These are phyloP conservation scores for Gnatocerus cornutus DNA, from an alignment of 2,888 invertebrate genomes.

Conservation along the genomic window DNA sequence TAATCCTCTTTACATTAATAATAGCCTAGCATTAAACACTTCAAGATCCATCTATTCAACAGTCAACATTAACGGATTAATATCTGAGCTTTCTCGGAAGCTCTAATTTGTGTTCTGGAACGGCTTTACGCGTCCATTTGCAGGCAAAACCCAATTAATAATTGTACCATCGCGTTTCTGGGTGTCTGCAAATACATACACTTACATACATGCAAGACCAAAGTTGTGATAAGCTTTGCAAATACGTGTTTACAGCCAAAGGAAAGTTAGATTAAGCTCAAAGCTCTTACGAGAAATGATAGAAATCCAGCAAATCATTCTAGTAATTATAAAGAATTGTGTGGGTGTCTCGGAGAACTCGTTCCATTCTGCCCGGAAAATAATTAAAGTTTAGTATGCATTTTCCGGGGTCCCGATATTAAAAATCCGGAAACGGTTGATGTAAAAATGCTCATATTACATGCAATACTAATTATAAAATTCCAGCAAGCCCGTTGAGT, in stretches of 20 bases:
- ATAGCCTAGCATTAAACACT: slow-evolving; percentile 62
- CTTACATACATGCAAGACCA: slow-evolving; percentile 1
- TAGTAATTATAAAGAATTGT: too few relatives aligned
- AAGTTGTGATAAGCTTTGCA: not conserved
- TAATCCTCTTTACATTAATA: slow-evolving; percentile 66
- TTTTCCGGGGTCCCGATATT: not conserved
- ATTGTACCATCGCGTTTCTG: slow-evolving; percentile 11
- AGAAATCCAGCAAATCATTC: too few relatives aligned
- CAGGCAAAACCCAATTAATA: slow-evolving; percentile 44
- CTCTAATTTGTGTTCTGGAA: slow-evolving; percentile 60
- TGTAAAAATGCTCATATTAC: slow-evolving; percentile 4
- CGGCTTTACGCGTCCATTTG: slow-evolving; percentile 54
- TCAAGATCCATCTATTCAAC: slow-evolving; percentile 58
- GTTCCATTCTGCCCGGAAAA: not conserved
- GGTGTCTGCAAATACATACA: slow-evolving; percentile 18
- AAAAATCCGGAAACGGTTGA: not conserved
- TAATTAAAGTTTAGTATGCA: not conserved
- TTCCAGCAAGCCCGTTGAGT: not conserved
- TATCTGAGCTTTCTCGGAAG: slow-evolving; percentile 56
- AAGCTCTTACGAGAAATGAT: too few relatives aligned
- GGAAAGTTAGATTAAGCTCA: too few relatives aligned
- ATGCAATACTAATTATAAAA: slow-evolving; percentile 11
- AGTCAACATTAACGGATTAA: slow-evolving; percentile 62
- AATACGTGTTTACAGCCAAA: too few relatives aligned
- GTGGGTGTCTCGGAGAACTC: too few relatives aligned